Evolutionary conservation across 2,888 invertebrate species (phyloP).

Genomic region (Drosophila pegasa): DNA sequence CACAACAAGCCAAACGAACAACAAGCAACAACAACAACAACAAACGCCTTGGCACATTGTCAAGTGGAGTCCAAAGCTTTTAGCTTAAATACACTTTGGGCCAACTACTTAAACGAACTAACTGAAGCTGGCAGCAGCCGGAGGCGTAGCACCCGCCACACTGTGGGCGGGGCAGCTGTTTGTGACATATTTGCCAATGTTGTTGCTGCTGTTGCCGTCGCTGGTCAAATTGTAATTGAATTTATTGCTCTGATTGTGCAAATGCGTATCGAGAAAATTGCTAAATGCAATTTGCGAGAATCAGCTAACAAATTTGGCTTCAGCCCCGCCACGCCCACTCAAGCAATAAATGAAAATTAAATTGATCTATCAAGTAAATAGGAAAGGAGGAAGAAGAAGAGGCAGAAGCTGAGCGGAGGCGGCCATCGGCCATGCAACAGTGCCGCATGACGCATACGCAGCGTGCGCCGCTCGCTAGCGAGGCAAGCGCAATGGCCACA

Average conservation of each 20-base stretch:
- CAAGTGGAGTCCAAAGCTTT: conserved; percentile 74
- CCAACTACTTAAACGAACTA: conserved; percentile 73
- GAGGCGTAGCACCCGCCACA: neutral
- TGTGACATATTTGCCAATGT: conserved; percentile 56
- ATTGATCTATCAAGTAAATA: conserved; percentile 57
- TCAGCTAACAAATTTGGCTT: neutral
- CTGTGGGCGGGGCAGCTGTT: conserved; percentile 28
- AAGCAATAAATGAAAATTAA: conserved; percentile 45
- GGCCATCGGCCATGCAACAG: neutral
- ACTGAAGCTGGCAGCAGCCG: conserved; percentile 39
- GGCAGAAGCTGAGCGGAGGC: neutral
- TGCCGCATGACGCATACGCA: conserved; percentile 66
- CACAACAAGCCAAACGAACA: conserved; percentile 8
- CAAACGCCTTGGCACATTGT: conserved; percentile 64
- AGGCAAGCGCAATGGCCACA: conserved; percentile 48
- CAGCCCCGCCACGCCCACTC: conserved; percentile 9
- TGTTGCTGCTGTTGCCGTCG: conserved; percentile 18
- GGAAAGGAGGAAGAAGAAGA: conserved; percentile 20
- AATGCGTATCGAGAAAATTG: conserved; percentile 66
- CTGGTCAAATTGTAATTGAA: conserved; percentile 68
- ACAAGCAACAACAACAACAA: conserved; percentile 32
- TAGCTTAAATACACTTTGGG: conserved; percentile 81
- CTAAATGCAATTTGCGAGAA: conserved; percentile 44
- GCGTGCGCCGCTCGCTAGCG: conserved; percentile 29
- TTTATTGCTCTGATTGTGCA: conserved; percentile 70